Evolutionary conservation across 2,113 vertebrate genomes (phyloP).

Genomic region (Lathamus discolor): DNA sequence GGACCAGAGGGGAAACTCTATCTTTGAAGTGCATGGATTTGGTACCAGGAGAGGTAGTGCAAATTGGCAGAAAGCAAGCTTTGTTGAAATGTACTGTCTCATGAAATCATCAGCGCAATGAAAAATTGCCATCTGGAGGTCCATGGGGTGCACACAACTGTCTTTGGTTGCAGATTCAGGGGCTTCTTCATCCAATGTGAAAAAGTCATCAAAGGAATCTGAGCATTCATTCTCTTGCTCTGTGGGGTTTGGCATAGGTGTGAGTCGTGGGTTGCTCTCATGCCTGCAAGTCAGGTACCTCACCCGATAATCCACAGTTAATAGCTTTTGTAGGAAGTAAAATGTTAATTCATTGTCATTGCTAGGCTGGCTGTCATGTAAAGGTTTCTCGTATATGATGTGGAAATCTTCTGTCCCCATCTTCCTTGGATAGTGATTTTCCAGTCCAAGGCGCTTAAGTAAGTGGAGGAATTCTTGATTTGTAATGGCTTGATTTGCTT

Average conservation of each 20-base stretch:
- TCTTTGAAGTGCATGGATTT: slow-evolving; percentile 30
- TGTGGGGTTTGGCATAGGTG: rapidly evolving
- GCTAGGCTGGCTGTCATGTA: slow-evolving; percentile 13
- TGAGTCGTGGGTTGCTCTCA: rapidly evolving
- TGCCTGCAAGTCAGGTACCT: slow-evolving; percentile 62
- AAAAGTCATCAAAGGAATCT: slow-evolving; percentile 29
- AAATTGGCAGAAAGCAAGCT: slow-evolving; percentile 79
- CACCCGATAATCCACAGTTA: slow-evolving; percentile 61
- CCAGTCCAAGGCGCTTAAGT: slow-evolving; percentile 48
- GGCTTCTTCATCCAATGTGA: not conserved
- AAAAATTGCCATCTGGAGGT: slow-evolving; percentile 79
- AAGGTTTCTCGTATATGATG: slow-evolving; percentile 26
- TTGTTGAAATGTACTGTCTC: slow-evolving; percentile 70
- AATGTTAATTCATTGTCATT: slow-evolving; percentile 61
- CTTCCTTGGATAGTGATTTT: slow-evolving; percentile 48
- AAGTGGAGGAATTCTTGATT: slow-evolving; percentile 11
- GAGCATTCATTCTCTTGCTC: not conserved
- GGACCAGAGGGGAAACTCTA: slow-evolving; percentile 75
- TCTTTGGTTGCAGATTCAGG: not conserved
- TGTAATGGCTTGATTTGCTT: not conserved
- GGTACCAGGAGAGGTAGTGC: slow-evolving; percentile 77
- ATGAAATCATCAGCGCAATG: slow-evolving; percentile 76
- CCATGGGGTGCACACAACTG: slow-evolving; percentile 71
- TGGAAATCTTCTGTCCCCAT: slow-evolving; percentile 57
- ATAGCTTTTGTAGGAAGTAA: slow-evolving; percentile 68